Evolutionary conservation across 1,140 invertebrate genomes (phyloP).

Genomic region (Eriocheir sinensis): DNA sequence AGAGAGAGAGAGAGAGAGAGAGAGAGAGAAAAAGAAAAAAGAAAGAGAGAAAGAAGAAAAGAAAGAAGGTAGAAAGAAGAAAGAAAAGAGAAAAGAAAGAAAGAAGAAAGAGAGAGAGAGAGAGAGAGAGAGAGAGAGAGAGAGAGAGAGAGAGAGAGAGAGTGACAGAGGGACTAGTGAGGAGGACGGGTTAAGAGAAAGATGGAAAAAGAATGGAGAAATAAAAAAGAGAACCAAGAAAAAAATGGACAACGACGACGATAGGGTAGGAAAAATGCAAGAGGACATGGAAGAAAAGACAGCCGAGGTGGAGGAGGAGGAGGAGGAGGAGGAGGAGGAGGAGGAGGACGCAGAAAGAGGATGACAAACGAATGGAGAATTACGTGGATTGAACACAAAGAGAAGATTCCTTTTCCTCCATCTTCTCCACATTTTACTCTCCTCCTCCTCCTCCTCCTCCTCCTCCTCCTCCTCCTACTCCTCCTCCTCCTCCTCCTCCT

Average conservation of each 20-base stretch:
- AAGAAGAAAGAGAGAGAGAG: background rate
- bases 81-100: too few species aligned
- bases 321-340: too few species aligned
- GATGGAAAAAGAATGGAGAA: background rate
- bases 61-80: background rate
- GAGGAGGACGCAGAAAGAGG: background rate
- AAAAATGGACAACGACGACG: background rate
- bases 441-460: background rate
- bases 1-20: background rate
- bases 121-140: background rate
- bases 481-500: background rate
- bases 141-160: background rate
- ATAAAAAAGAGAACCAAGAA: background rate
- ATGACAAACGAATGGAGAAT: background rate
- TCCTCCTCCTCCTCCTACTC: background rate
- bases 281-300: background rate
- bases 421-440: background rate
- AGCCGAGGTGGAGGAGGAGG: background rate
- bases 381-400: background rate
- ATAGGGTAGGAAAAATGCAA: background rate
- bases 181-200: background rate
- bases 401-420: background rate
- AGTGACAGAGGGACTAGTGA: background rate
- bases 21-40: background rate
- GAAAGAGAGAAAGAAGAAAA: background rate